Evolutionary conservation across 2,113 vertebrate species (phyloP).

Genomic region (Microcebus tavaratra): DNA sequence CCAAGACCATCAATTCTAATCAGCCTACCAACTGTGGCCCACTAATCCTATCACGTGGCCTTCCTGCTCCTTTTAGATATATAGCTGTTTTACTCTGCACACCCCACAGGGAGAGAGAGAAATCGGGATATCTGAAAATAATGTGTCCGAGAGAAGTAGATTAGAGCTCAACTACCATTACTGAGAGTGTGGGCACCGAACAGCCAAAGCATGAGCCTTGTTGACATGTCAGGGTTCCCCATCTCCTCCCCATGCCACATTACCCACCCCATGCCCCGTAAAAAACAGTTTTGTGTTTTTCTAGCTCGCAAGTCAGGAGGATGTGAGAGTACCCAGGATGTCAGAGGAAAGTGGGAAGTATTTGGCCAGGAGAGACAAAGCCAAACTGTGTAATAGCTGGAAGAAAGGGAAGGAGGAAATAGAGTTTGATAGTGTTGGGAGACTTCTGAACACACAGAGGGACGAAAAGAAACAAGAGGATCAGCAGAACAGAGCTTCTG

Average conservation of each 20-base stretch:
- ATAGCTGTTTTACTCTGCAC: background rate
- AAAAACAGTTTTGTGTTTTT: background rate
- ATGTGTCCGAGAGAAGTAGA: background rate
- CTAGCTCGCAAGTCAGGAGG: background rate
- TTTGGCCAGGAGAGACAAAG: background rate
- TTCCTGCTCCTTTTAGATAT: background rate
- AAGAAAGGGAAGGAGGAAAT: background rate
- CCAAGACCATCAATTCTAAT: slow-evolving; percentile 42
- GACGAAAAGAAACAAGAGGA: background rate
- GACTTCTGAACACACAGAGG: too few species aligned
- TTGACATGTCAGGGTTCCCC: background rate
- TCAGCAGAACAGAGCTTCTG: background rate
- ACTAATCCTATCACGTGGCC: slow-evolving; percentile 33
- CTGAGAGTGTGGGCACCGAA: background rate
- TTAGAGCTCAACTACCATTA: background rate
- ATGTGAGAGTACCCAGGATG: background rate
- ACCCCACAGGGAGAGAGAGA: background rate
- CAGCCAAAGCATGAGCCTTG: background rate
- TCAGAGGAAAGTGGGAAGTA: background rate
- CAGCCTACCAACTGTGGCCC: background rate
- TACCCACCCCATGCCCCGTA: background rate
- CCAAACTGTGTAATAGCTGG: background rate
- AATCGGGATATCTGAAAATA: slow-evolving; percentile 1
- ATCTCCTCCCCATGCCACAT: background rate
- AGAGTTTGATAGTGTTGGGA: too few species aligned